A percentile compares a stretch with the other conserved stretches of the same genome.
These are phyloP conservation scores for Sogatella furcifera DNA, from an alignment of 1,140 invertebrate genomes.

Conservation along the genomic window DNA sequence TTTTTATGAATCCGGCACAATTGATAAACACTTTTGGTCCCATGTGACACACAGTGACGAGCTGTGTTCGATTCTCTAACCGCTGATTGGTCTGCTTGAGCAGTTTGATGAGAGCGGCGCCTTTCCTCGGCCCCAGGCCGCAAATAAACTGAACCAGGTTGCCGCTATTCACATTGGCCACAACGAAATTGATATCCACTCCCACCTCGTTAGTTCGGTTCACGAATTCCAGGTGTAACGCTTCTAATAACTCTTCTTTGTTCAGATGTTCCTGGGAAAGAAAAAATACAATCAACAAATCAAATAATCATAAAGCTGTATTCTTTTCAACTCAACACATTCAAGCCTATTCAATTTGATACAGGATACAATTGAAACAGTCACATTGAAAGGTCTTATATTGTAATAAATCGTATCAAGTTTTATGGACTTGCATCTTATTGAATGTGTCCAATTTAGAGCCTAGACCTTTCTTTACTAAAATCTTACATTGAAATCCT, in stretches of 20 bases:
- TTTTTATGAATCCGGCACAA: conserved; percentile 98
- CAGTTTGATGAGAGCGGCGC: conserved; percentile 76
- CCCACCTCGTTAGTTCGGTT: conserved; percentile 92
- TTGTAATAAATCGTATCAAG: too few species aligned
- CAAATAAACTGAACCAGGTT: conserved; percentile 96
- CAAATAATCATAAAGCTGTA: too few species aligned
- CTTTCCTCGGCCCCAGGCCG: conserved; percentile 92
- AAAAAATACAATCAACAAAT: neutral
- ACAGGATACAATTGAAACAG: too few species aligned
- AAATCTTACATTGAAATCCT: too few species aligned
- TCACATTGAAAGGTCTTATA: too few species aligned
- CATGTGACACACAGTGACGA: conserved; percentile 92
- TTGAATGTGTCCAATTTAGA: too few species aligned
- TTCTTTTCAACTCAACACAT: too few species aligned
- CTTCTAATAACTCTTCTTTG: conserved; percentile 77
- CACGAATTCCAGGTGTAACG: conserved; percentile 84
- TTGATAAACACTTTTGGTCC: conserved; percentile 99
- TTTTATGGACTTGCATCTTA: too few species aligned
- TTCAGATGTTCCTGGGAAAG: conserved; percentile 61
- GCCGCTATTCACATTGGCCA: conserved; percentile 75
- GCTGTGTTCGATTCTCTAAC: conserved; percentile 86
- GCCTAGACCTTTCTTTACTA: too few species aligned
- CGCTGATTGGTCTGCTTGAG: conserved; percentile 89
- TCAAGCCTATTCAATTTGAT: too few species aligned
- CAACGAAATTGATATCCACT: conserved; percentile 92